Evolutionary conservation across 30 jellyfish, hydroid and myxozoan genomes (phyloP).

Genomic region (Hydractinia echinata): DNA sequence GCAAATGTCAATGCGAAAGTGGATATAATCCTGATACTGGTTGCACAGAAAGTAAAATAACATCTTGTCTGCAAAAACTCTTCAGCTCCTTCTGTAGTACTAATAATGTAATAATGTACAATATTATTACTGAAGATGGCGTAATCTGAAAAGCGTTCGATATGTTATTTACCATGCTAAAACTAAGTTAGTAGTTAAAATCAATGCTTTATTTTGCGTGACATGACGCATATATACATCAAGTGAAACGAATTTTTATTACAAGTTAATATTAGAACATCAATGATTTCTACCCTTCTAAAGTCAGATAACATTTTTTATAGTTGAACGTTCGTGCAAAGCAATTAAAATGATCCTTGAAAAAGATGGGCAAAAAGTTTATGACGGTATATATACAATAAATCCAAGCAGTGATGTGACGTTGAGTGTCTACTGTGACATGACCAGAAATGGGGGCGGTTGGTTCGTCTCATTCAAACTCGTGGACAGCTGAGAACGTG

Average conservation of each 20-base stretch:
- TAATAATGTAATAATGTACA: too few species aligned
- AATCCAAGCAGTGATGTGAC: conserved; percentile 32
- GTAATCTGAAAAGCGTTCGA: too few species aligned
- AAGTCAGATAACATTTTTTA: not conserved
- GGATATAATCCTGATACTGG: conserved; percentile 20
- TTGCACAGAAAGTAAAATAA: conserved; percentile 18
- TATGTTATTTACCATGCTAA: too few species aligned
- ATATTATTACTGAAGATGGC: too few species aligned
- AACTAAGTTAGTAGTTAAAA: too few species aligned
- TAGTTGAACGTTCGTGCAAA: conserved; percentile 74
- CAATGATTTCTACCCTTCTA: too few species aligned
- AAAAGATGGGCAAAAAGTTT: conserved; percentile 21
- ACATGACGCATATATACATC: too few species aligned
- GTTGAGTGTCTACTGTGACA: conserved; percentile 77
- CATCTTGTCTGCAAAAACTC: too few species aligned
- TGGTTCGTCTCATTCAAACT: conserved; percentile 70
- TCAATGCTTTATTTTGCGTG: too few species aligned
- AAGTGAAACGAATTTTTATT: too few species aligned
- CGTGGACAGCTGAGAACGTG: conserved; percentile 67
- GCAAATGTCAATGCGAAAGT: conserved; percentile 25
- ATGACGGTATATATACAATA: conserved; percentile 62
- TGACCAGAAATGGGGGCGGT: conserved; percentile 97
- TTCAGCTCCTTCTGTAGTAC: too few species aligned
- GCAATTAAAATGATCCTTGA: conserved; percentile 36
- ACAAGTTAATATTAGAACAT: too few species aligned